Percentiles rank a stretch among this genome's conserved stretches.
phyloP scores from a whole-genome alignment of 2,113 vertebrate genomes.

The Odontesthes bonariensis region DNA sequence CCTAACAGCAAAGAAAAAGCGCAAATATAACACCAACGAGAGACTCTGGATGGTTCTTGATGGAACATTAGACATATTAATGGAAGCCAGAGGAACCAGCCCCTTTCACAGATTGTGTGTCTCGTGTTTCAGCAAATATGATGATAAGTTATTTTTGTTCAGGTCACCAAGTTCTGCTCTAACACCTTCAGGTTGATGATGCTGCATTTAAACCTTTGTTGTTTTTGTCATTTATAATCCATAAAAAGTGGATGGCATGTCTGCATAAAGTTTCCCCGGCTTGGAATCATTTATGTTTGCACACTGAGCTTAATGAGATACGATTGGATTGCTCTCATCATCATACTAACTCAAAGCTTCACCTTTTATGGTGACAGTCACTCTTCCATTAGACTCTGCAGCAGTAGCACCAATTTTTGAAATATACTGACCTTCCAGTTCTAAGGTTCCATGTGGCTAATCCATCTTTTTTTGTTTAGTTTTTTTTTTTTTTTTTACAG shows the following conservation, averaged over 20 bases:
- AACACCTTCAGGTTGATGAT: slow-evolving; percentile 2
- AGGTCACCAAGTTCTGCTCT: background rate
- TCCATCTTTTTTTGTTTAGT: background rate
- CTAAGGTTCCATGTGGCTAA: background rate
- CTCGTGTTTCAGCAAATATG: too few relatives aligned
- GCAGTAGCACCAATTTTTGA: background rate
- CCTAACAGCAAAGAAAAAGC: too few relatives aligned
- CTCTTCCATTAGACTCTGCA: background rate
- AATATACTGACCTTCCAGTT: slow-evolving; percentile 1
- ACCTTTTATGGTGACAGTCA: slow-evolving; percentile 20
- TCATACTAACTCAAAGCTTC: background rate
- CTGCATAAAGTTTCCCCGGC: background rate
- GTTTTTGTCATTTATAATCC: background rate
- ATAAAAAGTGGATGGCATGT: background rate
- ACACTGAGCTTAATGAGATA: background rate
- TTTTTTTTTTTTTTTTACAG: background rate
- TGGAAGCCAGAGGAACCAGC: too few relatives aligned
- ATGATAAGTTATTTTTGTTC: background rate
- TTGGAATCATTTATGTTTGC: slow-evolving; percentile 8
- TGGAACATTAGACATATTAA: too few relatives aligned
- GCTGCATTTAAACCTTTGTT: slow-evolving; percentile 18
- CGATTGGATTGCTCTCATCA: background rate
- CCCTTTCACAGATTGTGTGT: too few relatives aligned
- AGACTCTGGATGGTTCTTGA: too few relatives aligned
- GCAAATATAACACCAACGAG: too few relatives aligned